These are phyloP conservation scores for Gryon sp. DNA, from an alignment of 1,140 invertebrate species.

Conservation along the genomic window DNA sequence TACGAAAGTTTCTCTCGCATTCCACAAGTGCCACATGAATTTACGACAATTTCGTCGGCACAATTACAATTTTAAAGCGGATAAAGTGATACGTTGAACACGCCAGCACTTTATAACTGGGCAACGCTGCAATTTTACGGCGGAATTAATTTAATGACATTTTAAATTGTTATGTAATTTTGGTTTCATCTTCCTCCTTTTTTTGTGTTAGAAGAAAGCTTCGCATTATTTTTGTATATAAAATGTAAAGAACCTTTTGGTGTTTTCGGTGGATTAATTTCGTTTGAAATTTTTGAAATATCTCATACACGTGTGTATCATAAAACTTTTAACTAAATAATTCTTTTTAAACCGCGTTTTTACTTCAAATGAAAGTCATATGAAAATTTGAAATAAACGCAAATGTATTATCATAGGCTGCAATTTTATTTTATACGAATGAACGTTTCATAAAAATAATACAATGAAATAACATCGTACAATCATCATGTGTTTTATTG, in stretches of 20 bases:
- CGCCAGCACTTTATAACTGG: neutral
- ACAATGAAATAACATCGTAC: too few relatives aligned
- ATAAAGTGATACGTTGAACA: slow-evolving; percentile 31
- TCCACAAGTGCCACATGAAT: slow-evolving; percentile 54
- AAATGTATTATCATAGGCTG: too few relatives aligned
- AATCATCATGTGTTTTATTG: too few relatives aligned
- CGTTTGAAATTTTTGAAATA: too few relatives aligned
- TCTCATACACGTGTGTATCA: too few relatives aligned
- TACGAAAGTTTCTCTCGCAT: slow-evolving; percentile 31
- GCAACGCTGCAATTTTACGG: slow-evolving; percentile 2
- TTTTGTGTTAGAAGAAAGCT: neutral
- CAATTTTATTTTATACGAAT: too few relatives aligned
- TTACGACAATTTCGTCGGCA: slow-evolving; percentile 43
- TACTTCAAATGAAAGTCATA: too few relatives aligned
- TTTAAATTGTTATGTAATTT: slow-evolving; percentile 23
- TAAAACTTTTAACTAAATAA: too few relatives aligned
- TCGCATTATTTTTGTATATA: slow-evolving; percentile 6
- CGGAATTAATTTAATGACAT: slow-evolving; percentile 27
- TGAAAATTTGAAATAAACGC: too few relatives aligned
- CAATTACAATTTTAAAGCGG: slow-evolving; percentile 53
- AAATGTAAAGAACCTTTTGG: neutral
- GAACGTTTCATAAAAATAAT: too few relatives aligned
- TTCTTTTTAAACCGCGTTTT: too few relatives aligned
- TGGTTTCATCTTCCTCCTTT: neutral
- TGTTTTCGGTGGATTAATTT: too few relatives aligned